These are phyloP conservation scores for Mobula birostris DNA, from an alignment of 2,113 vertebrate genomes.

Conservation along the genomic window DNA sequence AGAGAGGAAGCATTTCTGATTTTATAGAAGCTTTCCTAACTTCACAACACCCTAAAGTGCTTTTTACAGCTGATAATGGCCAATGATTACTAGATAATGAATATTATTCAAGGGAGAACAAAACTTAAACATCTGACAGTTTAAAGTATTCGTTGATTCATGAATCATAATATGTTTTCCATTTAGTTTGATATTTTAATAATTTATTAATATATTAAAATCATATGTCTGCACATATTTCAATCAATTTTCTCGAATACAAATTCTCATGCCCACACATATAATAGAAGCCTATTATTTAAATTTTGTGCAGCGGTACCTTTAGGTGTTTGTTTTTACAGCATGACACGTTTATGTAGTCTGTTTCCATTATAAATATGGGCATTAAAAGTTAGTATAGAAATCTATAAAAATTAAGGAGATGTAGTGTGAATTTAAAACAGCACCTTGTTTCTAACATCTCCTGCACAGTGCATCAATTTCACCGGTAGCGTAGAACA, in stretches of 20 bases:
- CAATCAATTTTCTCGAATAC: background rate
- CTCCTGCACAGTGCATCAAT: background rate
- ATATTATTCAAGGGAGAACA: background rate
- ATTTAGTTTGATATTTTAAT: background rate
- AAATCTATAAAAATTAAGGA: background rate
- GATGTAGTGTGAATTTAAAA: background rate
- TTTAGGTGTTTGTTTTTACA: background rate
- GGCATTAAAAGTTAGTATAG: background rate
- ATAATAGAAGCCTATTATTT: background rate
- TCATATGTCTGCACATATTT: background rate
- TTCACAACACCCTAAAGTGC: no score
- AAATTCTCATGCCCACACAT: background rate
- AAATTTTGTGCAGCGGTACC: background rate
- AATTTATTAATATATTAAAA: background rate
- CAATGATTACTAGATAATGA: background rate
- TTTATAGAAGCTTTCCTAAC: no score
- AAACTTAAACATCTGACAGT: background rate
- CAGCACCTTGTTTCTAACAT: background rate
- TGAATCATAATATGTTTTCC: background rate
- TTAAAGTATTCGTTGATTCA: slow-evolving; percentile 6
- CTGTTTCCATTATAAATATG: background rate
- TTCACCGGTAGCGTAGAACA: background rate
- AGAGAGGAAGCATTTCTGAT: background rate
- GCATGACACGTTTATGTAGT: background rate
- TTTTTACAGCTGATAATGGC: no score